Evolutionary conservation across 2,888 invertebrate species (phyloP), one percentile per base, ranked within the genome.

Genomic region (Ornithoptera priamus): DNA sequence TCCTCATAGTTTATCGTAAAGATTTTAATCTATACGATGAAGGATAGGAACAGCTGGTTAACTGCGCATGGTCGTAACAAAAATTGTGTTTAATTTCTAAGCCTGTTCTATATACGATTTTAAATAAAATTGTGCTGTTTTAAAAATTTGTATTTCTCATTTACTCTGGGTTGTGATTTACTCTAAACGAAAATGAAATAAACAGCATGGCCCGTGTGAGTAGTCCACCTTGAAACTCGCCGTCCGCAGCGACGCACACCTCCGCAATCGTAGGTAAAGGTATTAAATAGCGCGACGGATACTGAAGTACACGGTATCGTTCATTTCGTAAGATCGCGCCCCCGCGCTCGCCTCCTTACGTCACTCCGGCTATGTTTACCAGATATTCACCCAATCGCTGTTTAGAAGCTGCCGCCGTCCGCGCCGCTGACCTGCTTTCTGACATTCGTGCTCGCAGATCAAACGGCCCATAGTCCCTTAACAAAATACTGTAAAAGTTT

Each of bases 391-490:
- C 83, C 80, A 81, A 81, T 85, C 83, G 81, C 84, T 86, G 82
- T 85, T 85, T 85, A 83, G 83, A 78, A 82, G 81, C 83, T 79
- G 80, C 82, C 83, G 80, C 82, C 84, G 84, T 83, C 84, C 85
- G 87, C 84, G 85, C 87, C 79, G 85, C 88, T 91, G 92, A 90
- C 92, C 92, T 78, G 77, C 77, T 85, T 92, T 82, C 83, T 77
- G 75, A 77, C 89, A 88, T 85, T 89, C 87, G 88, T 85, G 83
- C 78, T 68, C 75, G 72, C 65, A 68, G 67, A 67, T 72, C 67
- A 67, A 74, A 73, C 73, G 65, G 70, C 70, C 73, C 72, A 75
- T 74, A 69, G 73, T 74, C 73, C 73, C 74, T 67, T 70, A 46
- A 50, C 15, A 15, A 5, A 17, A 15, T 17, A 50, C 62, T 72